Evolutionary conservation across 2,888 invertebrate species (phyloP), one percentile per base, ranked within the genome.

Genomic region (Andrena praecox): DNA sequence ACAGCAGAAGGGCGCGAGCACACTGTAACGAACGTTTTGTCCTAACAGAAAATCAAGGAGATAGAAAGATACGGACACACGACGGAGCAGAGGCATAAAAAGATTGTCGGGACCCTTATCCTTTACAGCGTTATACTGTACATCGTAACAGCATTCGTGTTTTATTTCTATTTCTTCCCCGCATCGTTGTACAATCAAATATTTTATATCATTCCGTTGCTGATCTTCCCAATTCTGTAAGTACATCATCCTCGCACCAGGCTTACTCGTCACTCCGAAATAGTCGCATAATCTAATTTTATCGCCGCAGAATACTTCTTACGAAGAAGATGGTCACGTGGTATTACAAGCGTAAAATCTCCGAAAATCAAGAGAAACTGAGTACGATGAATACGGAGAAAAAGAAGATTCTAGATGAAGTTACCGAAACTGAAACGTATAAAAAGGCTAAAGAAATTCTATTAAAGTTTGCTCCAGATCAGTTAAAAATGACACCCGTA

Each of bases 381-480:
- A 94, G 94, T 64, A 95, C 95, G 72, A 95, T 98, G 94, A 95
- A 96, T 89, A 96, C 96, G n/a, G 96, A 98, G 91, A 99, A 98
- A 92, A 97, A 96, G 93, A 96, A 97, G 93, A 96, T 99, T 85
- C 94, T 99, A 76, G 99, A 99, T 91, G 97, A 98, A 92, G 99
- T 99, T 48, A 99, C 98, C 96, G 99, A 99, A 92, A 99, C 97
- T 52, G 99, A 99, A 94, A 99, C 99, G 0, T 99, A 99, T 93
- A 99, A 99, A 95, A 97, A 96, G 67, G 98, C 98, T 5, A 98
- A 97, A 93, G 96, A 97, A 93, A 97, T 99, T 88, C 94, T 99
- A 77, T 97, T 98, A 93, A 97, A 97, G 93, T 98, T 97, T 94
- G 98, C 96, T 80, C 96, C 96, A 29, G 96, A 96, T 86, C 95